Evolutionary conservation across 2,113 vertebrate genomes (phyloP).

Genomic region (Xiphorhynchus elegans): DNA sequence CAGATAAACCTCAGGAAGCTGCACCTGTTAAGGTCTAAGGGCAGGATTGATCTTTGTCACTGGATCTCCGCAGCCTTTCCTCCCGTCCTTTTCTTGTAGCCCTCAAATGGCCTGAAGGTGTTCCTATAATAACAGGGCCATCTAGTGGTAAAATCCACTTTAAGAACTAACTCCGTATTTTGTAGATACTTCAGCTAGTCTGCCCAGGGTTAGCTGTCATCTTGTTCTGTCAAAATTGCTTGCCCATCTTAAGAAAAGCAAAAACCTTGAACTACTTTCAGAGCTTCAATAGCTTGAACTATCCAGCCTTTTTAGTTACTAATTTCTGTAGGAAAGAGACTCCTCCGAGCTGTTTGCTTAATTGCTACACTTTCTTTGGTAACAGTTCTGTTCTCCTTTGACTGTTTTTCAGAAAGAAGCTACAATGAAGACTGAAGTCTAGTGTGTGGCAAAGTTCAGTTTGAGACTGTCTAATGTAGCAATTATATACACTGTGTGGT

Average conservation of each 20-base stretch:
- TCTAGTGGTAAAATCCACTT: conserved; percentile 44
- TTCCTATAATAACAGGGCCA: conserved; percentile 50
- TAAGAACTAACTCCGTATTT: background rate
- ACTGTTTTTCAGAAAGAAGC: background rate
- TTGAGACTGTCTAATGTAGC: background rate
- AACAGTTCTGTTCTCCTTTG: background rate
- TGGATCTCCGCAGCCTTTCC: background rate
- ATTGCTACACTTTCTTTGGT: background rate
- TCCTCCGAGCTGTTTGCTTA: background rate
- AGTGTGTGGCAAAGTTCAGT: background rate
- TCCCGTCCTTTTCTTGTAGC: background rate
- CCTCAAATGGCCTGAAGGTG: background rate
- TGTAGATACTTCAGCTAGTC: background rate
- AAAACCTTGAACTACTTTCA: background rate
- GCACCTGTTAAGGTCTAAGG: background rate
- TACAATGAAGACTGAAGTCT: background rate
- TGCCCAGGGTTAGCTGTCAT: background rate
- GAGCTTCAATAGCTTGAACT: background rate
- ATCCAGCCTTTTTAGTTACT: background rate
- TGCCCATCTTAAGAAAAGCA: background rate
- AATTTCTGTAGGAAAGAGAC: background rate
- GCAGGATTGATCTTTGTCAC: background rate
- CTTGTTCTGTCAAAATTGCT: background rate
- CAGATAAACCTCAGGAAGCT: background rate
- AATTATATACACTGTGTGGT: background rate